Conservation (phyloP, 2,113 vertebrate genomes). For the Noturus placidus region DNA sequence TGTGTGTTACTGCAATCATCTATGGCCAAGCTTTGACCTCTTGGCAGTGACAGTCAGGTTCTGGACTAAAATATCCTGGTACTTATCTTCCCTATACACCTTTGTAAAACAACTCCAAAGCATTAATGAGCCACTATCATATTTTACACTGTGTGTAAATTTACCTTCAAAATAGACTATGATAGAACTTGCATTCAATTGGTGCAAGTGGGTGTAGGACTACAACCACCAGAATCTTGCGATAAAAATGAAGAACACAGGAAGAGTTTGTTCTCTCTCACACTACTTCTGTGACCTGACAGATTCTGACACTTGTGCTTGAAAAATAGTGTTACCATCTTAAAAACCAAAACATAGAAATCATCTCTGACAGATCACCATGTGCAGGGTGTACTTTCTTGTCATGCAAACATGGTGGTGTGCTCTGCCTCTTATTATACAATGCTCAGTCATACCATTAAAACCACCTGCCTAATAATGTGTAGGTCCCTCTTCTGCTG, state of each 20-base stretch:
- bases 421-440: background rate
- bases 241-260: background rate
- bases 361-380: background rate
- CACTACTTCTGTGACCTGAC: background rate
- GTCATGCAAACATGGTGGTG: background rate
- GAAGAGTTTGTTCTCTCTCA: background rate
- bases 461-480: too few species aligned
- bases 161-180: background rate
- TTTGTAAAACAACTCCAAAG: background rate
- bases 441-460: too few species aligned
- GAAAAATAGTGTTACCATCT: conserved; percentile 40
- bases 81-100: background rate
- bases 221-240: background rate
- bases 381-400: background rate
- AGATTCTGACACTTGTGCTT: conserved; percentile 27
- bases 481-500: too few species aligned
- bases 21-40: background rate
- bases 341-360: conserved; percentile 35
- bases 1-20: background rate
- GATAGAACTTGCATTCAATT: background rate
- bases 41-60: background rate
- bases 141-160: background rate
- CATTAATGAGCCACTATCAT: background rate
- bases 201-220: background rate
- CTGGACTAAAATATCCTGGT: background rate